Conservation (phyloP, 2,113 vertebrate species). For the Nicator chloris region DNA sequence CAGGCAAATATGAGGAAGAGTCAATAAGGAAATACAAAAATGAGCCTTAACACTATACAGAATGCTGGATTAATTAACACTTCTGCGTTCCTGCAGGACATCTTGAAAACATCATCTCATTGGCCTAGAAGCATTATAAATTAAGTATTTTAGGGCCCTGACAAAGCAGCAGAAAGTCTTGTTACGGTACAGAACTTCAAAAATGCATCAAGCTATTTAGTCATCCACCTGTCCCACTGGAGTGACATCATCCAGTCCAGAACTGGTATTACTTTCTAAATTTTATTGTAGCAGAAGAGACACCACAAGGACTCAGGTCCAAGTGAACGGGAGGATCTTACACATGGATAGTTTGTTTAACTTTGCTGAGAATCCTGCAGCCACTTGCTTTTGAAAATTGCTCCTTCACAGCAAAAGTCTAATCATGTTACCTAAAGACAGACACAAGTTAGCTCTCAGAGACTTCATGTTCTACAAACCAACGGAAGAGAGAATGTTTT, state of each 20-base stretch:
- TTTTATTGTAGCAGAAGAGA: not conserved
- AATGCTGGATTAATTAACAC: constrained; percentile 2
- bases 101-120: not conserved
- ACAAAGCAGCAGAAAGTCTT: constrained; percentile 14
- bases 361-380: not conserved
- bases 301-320: not conserved
- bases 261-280: not conserved
- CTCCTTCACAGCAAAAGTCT: not conserved
- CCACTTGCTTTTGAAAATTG: not conserved
- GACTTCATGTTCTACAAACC: not conserved
- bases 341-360: not conserved
- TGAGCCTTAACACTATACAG: not conserved
- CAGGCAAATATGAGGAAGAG: not conserved
- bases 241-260: not conserved
- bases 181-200: not conserved
- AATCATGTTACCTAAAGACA: not conserved
- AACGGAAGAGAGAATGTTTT: not conserved
- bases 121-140: not conserved
- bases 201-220: not conserved
- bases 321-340: not conserved
- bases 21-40: not conserved
- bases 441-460: not conserved
- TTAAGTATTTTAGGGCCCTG: not conserved
- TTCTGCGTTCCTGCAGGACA: not conserved
- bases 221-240: constrained; percentile 24